A percentile compares a stretch with the other conserved stretches of the same genome.
Conservation (phyloP, 2,797 vertebrate species). For the Rhinatrema bivittatum region DNA sequence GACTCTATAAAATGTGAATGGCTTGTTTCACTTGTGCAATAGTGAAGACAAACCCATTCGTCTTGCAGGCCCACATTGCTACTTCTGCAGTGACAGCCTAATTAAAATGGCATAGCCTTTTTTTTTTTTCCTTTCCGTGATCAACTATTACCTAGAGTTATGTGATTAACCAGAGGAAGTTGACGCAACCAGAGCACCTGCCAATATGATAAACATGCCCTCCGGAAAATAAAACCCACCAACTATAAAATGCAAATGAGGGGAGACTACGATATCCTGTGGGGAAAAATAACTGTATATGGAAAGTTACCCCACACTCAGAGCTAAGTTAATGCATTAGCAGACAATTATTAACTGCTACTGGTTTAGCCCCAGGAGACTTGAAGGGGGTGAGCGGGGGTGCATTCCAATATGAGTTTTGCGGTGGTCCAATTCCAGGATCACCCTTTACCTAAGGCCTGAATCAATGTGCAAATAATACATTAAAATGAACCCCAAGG, state of each 20-base stretch:
- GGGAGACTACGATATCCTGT: constrained; percentile 15
- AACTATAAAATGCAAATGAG: constrained; percentile 25
- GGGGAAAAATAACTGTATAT: constrained; percentile 15
- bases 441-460: too few relatives aligned
- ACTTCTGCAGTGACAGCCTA: constrained; percentile 12
- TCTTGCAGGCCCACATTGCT: constrained; percentile 1
- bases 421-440: too few relatives aligned
- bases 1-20: constrained; percentile 1
- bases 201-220: constrained; percentile 3
- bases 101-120: constrained; percentile 24
- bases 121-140: constrained; percentile 17
- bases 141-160: constrained; percentile 21
- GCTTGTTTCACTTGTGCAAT: constrained; percentile 8
- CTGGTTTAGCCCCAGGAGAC: constrained; percentile 31
- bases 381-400: too few relatives aligned
- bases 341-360: constrained; percentile 36
- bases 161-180: constrained; percentile 20
- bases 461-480: too few relatives aligned
- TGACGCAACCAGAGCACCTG: constrained; percentile 3
- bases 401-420: background rate
- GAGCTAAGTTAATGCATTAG: constrained; percentile 5
- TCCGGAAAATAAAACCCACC: constrained; percentile 12
- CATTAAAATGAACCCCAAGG: too few relatives aligned
- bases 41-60: constrained; percentile 24
- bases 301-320: constrained; percentile 18